Percentiles rank a stretch among this genome's conserved stretches.
Evolutionary conservation across 2,113 vertebrate species (phyloP).

Genomic region (Puntigrus tetrazona): DNA sequence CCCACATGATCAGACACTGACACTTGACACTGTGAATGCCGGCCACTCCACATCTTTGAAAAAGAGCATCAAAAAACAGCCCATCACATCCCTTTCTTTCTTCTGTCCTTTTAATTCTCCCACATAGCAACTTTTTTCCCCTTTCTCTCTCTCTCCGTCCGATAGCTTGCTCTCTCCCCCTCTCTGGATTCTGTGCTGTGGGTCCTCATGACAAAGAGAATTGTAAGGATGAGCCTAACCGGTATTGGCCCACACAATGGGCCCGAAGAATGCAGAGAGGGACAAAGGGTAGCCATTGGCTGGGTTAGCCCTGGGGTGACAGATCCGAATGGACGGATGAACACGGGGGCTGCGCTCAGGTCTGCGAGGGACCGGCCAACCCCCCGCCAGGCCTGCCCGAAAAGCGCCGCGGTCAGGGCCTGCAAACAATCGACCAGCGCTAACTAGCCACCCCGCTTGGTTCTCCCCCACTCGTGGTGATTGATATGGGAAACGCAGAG

Average conservation of each 20-base stretch:
- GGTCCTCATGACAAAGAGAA: slow-evolving; percentile 92
- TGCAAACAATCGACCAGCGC: slow-evolving; percentile 86
- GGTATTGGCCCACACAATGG: slow-evolving; percentile 89
- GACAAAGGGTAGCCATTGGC: slow-evolving; percentile 89
- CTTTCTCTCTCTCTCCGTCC: slow-evolving; percentile 40
- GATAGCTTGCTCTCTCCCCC: slow-evolving; percentile 69
- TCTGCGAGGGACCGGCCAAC: slow-evolving; percentile 81
- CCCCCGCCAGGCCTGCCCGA: slow-evolving; percentile 85
- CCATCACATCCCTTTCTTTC: slow-evolving; percentile 50
- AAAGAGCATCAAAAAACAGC: slow-evolving; percentile 61
- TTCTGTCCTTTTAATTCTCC: slow-evolving; percentile 32
- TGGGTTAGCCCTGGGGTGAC: slow-evolving; percentile 94
- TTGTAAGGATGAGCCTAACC: slow-evolving; percentile 99
- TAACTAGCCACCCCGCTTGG: slow-evolving; percentile 82
- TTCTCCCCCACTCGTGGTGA: slow-evolving; percentile 89
- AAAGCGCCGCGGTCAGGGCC: slow-evolving; percentile 83
- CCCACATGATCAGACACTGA: slow-evolving; percentile 28
- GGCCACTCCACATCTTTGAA: slow-evolving; percentile 42
- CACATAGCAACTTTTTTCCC: slow-evolving; percentile 47
- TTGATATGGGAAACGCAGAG: slow-evolving; percentile 98
- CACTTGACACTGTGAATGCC: slow-evolving; percentile 21
- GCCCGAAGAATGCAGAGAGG: slow-evolving; percentile 85
- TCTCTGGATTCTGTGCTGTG: slow-evolving; percentile 81
- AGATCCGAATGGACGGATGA: slow-evolving; percentile 98
- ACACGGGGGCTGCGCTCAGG: slow-evolving; percentile 90